Conservation (phyloP, 2,888 invertebrate genomes). For the Mactromeris polynyma region DNA sequence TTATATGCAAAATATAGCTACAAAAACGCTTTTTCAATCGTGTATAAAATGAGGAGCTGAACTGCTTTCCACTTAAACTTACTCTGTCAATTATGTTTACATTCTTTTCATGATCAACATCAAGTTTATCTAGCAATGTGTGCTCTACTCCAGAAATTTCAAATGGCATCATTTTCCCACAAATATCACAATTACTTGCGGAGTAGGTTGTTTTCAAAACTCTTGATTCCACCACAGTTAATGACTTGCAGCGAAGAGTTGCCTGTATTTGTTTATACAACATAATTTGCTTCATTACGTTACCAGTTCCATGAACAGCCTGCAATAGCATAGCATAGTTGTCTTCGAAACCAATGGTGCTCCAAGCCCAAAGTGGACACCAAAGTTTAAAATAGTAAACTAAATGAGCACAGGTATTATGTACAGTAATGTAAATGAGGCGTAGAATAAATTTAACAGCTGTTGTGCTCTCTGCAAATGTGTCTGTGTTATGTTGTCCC, state of each 20-base stretch:
- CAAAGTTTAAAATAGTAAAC: slow-evolving; percentile 24
- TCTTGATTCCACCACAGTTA: neutral
- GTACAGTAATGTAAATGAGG: slow-evolving; percentile 18
- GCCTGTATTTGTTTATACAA: neutral
- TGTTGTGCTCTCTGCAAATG: slow-evolving; percentile 15
- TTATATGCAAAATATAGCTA: slow-evolving; percentile 38
- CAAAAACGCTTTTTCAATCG: slow-evolving; percentile 50
- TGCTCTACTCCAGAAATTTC: neutral
- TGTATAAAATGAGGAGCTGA: slow-evolving; percentile 25
- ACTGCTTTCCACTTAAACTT: slow-evolving; percentile 17
- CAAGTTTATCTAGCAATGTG: neutral
- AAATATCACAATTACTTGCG: slow-evolving; percentile 34
- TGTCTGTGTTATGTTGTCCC: slow-evolving; percentile 5
- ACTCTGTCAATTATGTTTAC: slow-evolving; percentile 29
- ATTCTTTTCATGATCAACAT: slow-evolving; percentile 2
- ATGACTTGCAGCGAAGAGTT: neutral
- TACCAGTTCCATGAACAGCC: slow-evolving; percentile 51
- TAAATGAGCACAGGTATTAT: slow-evolving; percentile 44
- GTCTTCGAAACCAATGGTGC: slow-evolving; percentile 48
- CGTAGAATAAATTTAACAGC: slow-evolving; percentile 28
- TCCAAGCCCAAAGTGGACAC: slow-evolving; percentile 54
- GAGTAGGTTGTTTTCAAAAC: slow-evolving; percentile 2
- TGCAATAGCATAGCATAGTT: slow-evolving; percentile 35
- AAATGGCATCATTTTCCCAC: slow-evolving; percentile 31
- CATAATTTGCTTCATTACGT: neutral